Base-by-base conservation (phyloP, 2,888 invertebrate species). In the Drosophila nr. fundita region DNA sequence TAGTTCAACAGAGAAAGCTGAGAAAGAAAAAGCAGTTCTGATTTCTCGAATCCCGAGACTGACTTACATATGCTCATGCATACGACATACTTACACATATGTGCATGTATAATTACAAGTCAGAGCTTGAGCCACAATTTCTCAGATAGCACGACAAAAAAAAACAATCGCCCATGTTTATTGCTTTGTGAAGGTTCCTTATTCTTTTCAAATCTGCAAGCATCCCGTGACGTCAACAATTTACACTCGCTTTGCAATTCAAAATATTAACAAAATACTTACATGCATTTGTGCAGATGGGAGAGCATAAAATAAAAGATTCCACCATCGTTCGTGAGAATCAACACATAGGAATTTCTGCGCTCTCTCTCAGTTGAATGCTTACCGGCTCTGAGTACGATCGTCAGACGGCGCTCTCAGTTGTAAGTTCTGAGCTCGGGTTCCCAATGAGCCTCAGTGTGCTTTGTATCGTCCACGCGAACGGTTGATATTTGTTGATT, bases 371-470 rank as follows among this genome's bases (percentile, higher is more conserved):
- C 29, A 40, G n/a, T 49, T 65, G 48, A 30, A 34, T 63, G 59
- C 64, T 73, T 67, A 68, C 58, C 6, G 13, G 55, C 27, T 57
- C 42, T 42, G n/a, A 49, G 36, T 5, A n/a, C 10, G 13, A 50
- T 32, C 32, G 52, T 13, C 13, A 21, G 13, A 32, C 7, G n/a
- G 21, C 36, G 59, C 64, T 60, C 30, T 69, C 45, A 38, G 15
- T 24, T 52, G 48, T 55, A 32, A 52, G 49, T 73, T 49, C 50
- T 63, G 65, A 75, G 80, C 68, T 69, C 57, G 38, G 62, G 32
- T 49, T n/a, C 29, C 60, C 32, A 62, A 21, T 54, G 30, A 40
- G 10, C 32, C 32, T 34, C 67, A 82, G 82, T 82, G 30, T 60
- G 58, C 54, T 55, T 36, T 45, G 45, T 59, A 34, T 63, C 52